These are phyloP conservation scores for Noctua comes DNA, from an alignment of 2,888 invertebrate genomes.

Conservation along the genomic window DNA sequence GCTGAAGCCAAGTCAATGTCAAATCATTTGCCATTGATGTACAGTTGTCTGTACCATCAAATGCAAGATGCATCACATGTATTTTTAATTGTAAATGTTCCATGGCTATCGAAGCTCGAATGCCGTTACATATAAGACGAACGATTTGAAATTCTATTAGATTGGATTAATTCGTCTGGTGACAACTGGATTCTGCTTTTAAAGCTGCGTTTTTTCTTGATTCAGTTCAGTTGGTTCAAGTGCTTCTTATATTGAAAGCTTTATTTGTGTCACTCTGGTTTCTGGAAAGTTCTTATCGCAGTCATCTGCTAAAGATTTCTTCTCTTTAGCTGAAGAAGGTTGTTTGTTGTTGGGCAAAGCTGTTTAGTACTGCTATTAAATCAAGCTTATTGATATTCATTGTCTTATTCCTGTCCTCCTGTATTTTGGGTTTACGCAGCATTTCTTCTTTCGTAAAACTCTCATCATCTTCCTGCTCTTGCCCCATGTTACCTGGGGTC, in stretches of 20 bases:
- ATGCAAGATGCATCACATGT: conserved; percentile 53
- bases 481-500: too few species aligned
- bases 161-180: conserved; percentile 32
- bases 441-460: neutral
- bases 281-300: neutral
- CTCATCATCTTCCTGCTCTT: too few species aligned
- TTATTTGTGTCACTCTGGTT: neutral
- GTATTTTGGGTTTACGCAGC: too few species aligned
- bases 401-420: too few species aligned
- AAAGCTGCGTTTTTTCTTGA: conserved; percentile 14
- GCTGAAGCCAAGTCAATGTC: neutral
- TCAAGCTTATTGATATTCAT: too few species aligned
- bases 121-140: conserved; percentile 57
- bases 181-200: conserved; percentile 31
- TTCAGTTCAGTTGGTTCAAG: conserved; percentile 15
- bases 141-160: conserved; percentile 66
- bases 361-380: neutral
- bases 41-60: conserved; percentile 15
- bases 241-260: neutral
- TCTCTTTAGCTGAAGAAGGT: neutral
- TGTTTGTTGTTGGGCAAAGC: neutral
- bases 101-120: conserved; percentile 33
- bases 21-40: conserved; percentile 13
- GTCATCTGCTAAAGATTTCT: neutral
- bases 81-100: conserved; percentile 66